These are phyloP conservation scores for Aphyosemion australe DNA, from an alignment of 2,113 vertebrate species.

Conservation along the genomic window DNA sequence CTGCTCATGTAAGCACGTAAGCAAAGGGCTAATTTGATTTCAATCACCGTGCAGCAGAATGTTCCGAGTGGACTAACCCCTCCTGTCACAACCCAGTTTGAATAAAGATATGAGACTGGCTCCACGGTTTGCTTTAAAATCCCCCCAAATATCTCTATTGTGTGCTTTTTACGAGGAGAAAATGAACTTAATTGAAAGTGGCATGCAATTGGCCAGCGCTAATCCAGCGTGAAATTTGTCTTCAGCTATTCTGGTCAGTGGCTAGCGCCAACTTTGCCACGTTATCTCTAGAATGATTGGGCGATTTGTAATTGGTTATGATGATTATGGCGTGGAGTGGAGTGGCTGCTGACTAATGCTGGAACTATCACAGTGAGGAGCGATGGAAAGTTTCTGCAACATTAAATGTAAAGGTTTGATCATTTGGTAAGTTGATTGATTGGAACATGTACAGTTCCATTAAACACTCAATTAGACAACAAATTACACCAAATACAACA, in stretches of 20 bases:
- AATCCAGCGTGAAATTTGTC: constrained; percentile 77
- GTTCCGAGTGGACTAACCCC: constrained; percentile 39
- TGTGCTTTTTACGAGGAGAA: constrained; percentile 55
- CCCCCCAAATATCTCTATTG: constrained; percentile 71
- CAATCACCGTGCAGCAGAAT: constrained; percentile 33
- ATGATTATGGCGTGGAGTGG: constrained; percentile 53
- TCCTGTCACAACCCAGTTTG: constrained; percentile 50
- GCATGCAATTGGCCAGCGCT: constrained; percentile 74
- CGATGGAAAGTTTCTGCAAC: constrained; percentile 7
- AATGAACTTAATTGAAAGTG: constrained; percentile 77
- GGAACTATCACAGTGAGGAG: constrained; percentile 23
- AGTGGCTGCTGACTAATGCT: constrained; percentile 32
- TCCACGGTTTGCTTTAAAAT: constrained; percentile 59
- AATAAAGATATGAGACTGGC: constrained; percentile 65
- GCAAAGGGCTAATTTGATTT: constrained; percentile 72
- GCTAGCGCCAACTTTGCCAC: constrained; percentile 52
- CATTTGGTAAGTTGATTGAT: constrained; percentile 7
- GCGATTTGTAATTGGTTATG: constrained; percentile 60
- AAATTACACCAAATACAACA: constrained; percentile 10
- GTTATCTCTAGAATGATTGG: constrained; percentile 54
- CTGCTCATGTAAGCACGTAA: constrained; percentile 62
- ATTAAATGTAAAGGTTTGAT: constrained; percentile 19
- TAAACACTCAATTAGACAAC: neutral
- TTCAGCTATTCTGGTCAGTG: constrained; percentile 47
- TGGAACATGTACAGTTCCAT: constrained; percentile 4